phyloP scores from a whole-genome alignment of 37 sponge, comb jelly and placozoan genomes.

The Tethya wilhelma region DNA sequence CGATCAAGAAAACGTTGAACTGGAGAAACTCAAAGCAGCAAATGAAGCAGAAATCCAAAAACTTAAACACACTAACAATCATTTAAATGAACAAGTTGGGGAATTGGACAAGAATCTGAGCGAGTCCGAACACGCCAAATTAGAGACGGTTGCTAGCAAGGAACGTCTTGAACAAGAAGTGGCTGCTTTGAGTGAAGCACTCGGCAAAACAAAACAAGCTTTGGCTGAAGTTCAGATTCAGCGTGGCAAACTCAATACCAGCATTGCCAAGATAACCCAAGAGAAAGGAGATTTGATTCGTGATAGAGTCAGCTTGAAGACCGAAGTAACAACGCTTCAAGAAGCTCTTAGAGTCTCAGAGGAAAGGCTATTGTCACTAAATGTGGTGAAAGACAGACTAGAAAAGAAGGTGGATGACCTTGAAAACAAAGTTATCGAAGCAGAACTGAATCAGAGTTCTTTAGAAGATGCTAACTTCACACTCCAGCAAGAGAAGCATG shows the following conservation, averaged over 20 bases:
- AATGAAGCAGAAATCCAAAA: constrained; percentile 45
- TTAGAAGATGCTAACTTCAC: constrained; percentile 42
- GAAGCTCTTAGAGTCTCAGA: constrained; percentile 17
- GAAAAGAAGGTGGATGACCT: constrained; percentile 28
- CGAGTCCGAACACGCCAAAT: neutral
- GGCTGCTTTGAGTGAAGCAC: constrained; percentile 34
- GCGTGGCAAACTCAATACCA: constrained; percentile 53
- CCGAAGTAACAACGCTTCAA: constrained; percentile 30
- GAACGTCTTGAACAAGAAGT: constrained; percentile 43
- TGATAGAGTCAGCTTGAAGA: constrained; percentile 40
- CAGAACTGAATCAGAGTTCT: constrained; percentile 3
- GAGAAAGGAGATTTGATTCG: constrained; percentile 70
- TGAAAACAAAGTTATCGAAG: constrained; percentile 4
- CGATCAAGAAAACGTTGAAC: constrained; percentile 37
- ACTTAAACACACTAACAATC: constrained; percentile 10
- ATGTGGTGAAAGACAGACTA: constrained; percentile 19
- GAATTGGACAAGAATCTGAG: constrained; percentile 34
- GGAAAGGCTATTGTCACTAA: constrained; percentile 26
- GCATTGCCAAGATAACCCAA: constrained; percentile 53
- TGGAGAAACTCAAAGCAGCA: constrained; percentile 9
- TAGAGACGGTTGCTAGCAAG: neutral
- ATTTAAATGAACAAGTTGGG: constrained; percentile 46
- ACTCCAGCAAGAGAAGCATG: constrained; percentile 63
- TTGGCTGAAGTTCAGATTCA: constrained; percentile 67
- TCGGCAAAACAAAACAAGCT: constrained; percentile 48